Base-by-base conservation (phyloP, 2,797 vertebrate genomes). In the Phataginus tetradactyla region DNA sequence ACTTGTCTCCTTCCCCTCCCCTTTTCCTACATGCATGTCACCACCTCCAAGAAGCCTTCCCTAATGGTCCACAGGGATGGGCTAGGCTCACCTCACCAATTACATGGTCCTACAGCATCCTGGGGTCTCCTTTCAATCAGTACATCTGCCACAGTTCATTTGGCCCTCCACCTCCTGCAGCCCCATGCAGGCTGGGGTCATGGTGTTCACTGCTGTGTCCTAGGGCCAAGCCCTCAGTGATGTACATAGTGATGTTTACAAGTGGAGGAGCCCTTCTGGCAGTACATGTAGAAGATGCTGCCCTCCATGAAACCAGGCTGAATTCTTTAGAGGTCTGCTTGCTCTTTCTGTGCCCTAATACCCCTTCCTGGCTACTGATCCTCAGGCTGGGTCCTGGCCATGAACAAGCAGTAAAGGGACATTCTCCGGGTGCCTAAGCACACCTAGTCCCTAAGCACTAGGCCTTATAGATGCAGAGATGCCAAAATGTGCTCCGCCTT, bases 171-270 rank as follows among this genome's bases (percentile, higher is more conserved):
- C 63, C 8, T 34, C 18, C 61, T 23, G 15, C 9, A 61, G 39
- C 39, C 59, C 9, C 0, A 0, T 49, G 9, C 21, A 15, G 55
- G 37, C 80, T 45, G 21, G 69, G 7, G 7, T 32, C 3, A 1
- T 37, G 49, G 23, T n/a, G 4, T 42, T 81, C n/a, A 6, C 29
- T 14, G 11, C 42, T 49, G 32, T 69, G n/a, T n/a, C 23, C 64
- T 34, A 32, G 71, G 25, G 12, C 49, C n/a, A 25, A 51, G 39
- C 34, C 81, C 42, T 79, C 51, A 42, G 71, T 18, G n/a, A 39
- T 21, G 34, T 20, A 15, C 23, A 14, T n/a, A 34, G 4, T 42
- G 37, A 29, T 53, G 23, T n/a, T 51, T 4, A 1, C 63, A 11
- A 64, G 53, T 5, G 1, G 1, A 3, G 1, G 27, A 71, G 23